phyloP scores from a whole-genome alignment of 2,888 invertebrate species.

The Drosophila acutilabella region DNA sequence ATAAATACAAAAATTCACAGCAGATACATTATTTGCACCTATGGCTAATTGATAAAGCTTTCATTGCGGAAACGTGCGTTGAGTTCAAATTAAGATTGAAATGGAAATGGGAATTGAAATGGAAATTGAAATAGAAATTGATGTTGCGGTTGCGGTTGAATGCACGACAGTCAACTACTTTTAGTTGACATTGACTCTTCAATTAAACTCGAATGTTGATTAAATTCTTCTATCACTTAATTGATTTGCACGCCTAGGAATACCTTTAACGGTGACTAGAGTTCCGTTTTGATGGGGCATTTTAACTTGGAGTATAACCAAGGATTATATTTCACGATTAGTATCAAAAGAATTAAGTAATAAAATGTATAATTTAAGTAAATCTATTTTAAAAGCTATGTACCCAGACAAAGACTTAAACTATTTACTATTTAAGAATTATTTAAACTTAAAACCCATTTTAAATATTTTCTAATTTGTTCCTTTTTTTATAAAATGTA shows the following conservation, averaged over 20 bases:
- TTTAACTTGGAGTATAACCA: no score
- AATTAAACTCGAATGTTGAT: constrained; percentile 56
- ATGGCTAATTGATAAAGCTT: not conserved
- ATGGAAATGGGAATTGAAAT: not conserved
- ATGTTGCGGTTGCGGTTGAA: not conserved
- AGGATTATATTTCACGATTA: no score
- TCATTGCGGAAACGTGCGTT: constrained; percentile 11
- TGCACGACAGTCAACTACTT: constrained; percentile 19
- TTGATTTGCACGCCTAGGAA: constrained; percentile 20
- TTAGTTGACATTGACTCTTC: constrained; percentile 65
- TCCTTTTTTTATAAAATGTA: no score
- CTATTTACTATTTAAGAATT: no score
- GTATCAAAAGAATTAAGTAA: no score
- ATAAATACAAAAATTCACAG: not conserved
- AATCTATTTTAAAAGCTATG: no score
- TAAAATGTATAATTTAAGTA: no score
- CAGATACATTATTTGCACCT: constrained; percentile 1
- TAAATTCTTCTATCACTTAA: not conserved
- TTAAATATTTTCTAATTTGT: no score
- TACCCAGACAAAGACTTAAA: no score
- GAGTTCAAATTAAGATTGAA: not conserved
- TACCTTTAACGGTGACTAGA: not conserved
- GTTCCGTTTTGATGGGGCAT: not conserved
- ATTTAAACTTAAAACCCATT: no score
- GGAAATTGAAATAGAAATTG: constrained; percentile 6